Conservation (phyloP, 2,888 invertebrate genomes). For the Epinotia bilunana region DNA sequence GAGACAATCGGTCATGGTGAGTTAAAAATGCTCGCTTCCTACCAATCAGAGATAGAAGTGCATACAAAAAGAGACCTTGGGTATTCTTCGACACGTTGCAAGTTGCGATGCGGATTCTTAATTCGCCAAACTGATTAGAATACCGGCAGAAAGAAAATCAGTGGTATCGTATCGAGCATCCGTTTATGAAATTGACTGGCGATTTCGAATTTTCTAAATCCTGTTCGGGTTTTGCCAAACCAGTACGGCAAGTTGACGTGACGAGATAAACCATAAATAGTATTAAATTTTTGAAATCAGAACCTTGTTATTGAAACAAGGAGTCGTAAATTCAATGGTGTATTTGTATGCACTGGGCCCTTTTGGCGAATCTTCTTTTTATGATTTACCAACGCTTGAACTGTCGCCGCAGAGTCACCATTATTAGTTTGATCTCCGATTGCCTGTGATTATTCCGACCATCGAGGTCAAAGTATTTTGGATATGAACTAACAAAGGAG, state of each 20-base stretch:
- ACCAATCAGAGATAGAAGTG: constrained; percentile 31
- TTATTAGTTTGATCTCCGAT: neutral
- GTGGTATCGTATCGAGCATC: constrained; percentile 23
- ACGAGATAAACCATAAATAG: neutral
- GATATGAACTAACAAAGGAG: too few species aligned
- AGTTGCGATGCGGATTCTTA: constrained; percentile 9
- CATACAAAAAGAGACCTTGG: constrained; percentile 26
- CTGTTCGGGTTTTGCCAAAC: constrained; percentile 11
- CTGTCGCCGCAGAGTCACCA: neutral
- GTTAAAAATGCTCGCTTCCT: constrained; percentile 44
- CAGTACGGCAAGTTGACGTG: neutral
- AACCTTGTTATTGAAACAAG: neutral
- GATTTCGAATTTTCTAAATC: constrained; percentile 20
- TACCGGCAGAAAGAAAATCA: constrained; percentile 35
- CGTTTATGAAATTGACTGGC: constrained; percentile 22
- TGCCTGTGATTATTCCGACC: neutral
- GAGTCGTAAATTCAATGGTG: neutral
- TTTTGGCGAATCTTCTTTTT: neutral
- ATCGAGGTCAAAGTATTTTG: neutral
- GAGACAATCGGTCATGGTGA: constrained; percentile 43
- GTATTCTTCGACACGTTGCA: constrained; percentile 6
- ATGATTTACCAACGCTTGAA: neutral
- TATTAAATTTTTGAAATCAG: neutral
- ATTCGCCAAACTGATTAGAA: constrained; percentile 40
- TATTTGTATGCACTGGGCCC: neutral